Base-by-base conservation (phyloP, 2,888 invertebrate genomes). In the Dryadula phaetusa region DNA sequence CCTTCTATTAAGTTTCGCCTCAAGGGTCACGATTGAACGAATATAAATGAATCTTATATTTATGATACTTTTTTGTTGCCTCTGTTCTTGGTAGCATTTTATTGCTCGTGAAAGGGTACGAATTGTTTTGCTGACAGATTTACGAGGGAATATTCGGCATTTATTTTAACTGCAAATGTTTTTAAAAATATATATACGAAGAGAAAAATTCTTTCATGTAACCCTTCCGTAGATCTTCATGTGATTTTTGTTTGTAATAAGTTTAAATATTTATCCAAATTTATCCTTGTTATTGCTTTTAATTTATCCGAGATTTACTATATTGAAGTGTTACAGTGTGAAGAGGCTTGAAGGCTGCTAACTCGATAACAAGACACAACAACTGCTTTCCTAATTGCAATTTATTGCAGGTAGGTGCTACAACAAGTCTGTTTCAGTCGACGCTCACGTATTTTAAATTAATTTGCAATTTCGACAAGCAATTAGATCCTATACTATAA, bases 381-480 rank as follows among this genome's bases (percentile, higher is more conserved):
- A 86, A 90, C 89, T 86, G 90, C 86, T 89, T 85, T 89, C 87
- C 89, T 92, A 91, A 92, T 92, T 92, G 91, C 92, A 91, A 91
- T 91, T 92, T 92, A 90, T 92, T 92, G 90, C 92, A 92, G 91
- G 92, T 90, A 89, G 91, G 92, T 90, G 88, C 91, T 90, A 88
- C 88, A 87, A 88, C 90, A 88, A 90, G 85, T 84, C 88, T 84
- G 85, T 84, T 83, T 85, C 86, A 85, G 87, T 85, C 86, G 82
- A 85, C 85, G 88, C 87, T 86, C 87, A 88, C 87, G 89, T 91
- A 90, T 91, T 92, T 91, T 89, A 86, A 90, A 90, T 91, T 90
- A 90, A 90, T 91, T 89, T 86, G 86, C 79, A 81, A 87, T 87
- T 85, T 85, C 84, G 84, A 82, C 81, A 77, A 83, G 82, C 82